phyloP scores from a whole-genome alignment of 2,113 vertebrate genomes.

The Chionis minor region DNA sequence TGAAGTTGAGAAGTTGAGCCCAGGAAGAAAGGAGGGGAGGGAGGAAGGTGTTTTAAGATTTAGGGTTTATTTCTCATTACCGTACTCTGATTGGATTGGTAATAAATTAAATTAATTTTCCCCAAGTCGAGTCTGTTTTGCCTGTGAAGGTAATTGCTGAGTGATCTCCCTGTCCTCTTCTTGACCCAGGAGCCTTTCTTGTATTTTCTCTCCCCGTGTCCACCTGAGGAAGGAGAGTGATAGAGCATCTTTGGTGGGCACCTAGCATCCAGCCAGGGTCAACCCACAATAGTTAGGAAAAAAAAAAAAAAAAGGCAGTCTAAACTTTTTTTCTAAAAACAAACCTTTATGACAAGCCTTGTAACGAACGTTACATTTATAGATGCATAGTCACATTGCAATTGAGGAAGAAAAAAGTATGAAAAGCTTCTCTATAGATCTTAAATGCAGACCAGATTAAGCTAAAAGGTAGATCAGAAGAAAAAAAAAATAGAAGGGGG shows the following conservation, averaged over 20 bases:
- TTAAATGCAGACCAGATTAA: not conserved
- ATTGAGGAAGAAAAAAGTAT: not conserved
- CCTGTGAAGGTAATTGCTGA: not conserved
- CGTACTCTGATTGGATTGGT: not conserved
- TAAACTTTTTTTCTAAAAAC: not conserved
- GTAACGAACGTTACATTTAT: not conserved
- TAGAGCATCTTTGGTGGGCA: not conserved
- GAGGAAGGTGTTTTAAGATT: not conserved
- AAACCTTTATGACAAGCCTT: not conserved
- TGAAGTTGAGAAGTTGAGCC: not conserved
- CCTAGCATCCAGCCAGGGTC: not conserved
- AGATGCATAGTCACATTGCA: not conserved
- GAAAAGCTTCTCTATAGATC: not conserved
- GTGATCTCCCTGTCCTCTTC: not conserved
- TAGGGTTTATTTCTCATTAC: not conserved
- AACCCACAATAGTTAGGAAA: not conserved
- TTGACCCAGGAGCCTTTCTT: not conserved
- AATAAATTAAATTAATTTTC: not conserved
- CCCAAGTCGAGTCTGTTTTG: not conserved
- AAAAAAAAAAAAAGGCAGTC: not conserved
- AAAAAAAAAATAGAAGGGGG: not conserved
- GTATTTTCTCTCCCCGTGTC: not conserved
- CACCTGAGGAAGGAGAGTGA: not conserved
- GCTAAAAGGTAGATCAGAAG: not conserved
- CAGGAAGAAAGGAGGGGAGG: not conserved